Evolutionary conservation across 2,113 vertebrate genomes (phyloP), one percentile per base, ranked within the genome.

Genomic region (Leucopsar rothschildi): DNA sequence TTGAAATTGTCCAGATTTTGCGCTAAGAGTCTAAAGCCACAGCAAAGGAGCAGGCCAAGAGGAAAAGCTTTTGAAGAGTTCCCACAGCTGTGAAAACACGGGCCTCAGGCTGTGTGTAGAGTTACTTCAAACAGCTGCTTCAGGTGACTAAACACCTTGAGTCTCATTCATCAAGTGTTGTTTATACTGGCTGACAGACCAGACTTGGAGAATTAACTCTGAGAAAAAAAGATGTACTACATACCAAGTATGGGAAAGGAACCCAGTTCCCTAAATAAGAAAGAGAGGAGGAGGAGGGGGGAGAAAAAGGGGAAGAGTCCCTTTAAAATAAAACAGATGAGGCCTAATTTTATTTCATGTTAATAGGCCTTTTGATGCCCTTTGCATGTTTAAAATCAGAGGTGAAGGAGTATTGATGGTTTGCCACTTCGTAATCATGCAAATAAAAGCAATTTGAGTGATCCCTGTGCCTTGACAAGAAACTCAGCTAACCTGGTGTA

Each of bases 141-240:
- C 99, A 99, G 99, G 99, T 99, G 98, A 99, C 98, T 98, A 98
- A 98, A 98, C 98, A 99, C 99, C 98, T 99, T 99, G 98, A 98
- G 98, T 98, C 98, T 98, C 98, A 99, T 99, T 99, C 98, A 98
- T 98, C 99, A 99, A 98, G 97, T 86, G 97, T 97, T 99, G 98
- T 99, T 99, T 99, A 98, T 98, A 98, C 98, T 98, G 98, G 98
- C 98, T 98, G 98, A 98, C 98, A 98, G 97, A 97, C 97, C 97
- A 97, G 97, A 98, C 98, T 98, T 96, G 87, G 95, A 98, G 98
- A 98, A 98, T 98, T 98, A 98, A 98, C 98, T 98, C 97, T 85
- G 96, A 90, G 96, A 96, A 95, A 95, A 97, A 98, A 97, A 98
- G 98, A 98, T 98, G 97, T 94, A 95, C 96, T 97, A 96, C 97